Evolutionary conservation across 2,888 invertebrate species (phyloP).

Genomic region (Erebia ligea): DNA sequence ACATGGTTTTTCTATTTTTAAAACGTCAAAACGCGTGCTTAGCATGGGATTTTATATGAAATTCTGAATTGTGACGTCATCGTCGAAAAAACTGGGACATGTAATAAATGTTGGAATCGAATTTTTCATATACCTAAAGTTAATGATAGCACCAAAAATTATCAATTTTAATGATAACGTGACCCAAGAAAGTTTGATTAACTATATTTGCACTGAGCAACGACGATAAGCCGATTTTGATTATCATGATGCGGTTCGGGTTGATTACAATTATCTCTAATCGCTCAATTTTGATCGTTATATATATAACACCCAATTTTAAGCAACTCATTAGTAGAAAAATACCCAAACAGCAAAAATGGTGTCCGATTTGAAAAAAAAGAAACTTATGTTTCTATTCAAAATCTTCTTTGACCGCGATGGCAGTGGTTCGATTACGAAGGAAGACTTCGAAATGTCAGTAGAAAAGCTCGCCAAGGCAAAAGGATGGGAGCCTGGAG

Average conservation of each 20-base stretch:
- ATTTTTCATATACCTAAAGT: background rate
- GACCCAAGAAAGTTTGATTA: background rate
- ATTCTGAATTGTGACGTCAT: no score
- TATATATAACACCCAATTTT: constrained; percentile 30
- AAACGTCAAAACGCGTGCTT: no score
- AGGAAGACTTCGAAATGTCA: constrained; percentile 93
- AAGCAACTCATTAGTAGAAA: constrained; percentile 21
- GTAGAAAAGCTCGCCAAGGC: constrained; percentile 91
- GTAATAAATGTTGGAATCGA: background rate
- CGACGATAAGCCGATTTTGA: constrained; percentile 18
- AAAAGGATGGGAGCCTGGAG: constrained; percentile 89
- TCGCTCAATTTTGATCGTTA: constrained; percentile 25
- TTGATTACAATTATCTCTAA: constrained; percentile 36
- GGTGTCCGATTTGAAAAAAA: constrained; percentile 94
- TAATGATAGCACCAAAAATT: background rate
- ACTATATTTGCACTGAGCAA: constrained; percentile 16
- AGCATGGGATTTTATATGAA: no score
- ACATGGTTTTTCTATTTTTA: no score
- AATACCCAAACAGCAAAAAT: constrained; percentile 53
- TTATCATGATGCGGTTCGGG: constrained; percentile 27
- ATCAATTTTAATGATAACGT: background rate
- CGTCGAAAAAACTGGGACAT: no score
- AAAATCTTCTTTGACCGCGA: constrained; percentile 95
- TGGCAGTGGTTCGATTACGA: constrained; percentile 93
- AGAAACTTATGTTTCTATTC: constrained; percentile 93